Evolutionary conservation across 2,797 vertebrate genomes (phyloP), one percentile per base, ranked within the genome.

Genomic region (Arrhamphus sclerolepis): DNA sequence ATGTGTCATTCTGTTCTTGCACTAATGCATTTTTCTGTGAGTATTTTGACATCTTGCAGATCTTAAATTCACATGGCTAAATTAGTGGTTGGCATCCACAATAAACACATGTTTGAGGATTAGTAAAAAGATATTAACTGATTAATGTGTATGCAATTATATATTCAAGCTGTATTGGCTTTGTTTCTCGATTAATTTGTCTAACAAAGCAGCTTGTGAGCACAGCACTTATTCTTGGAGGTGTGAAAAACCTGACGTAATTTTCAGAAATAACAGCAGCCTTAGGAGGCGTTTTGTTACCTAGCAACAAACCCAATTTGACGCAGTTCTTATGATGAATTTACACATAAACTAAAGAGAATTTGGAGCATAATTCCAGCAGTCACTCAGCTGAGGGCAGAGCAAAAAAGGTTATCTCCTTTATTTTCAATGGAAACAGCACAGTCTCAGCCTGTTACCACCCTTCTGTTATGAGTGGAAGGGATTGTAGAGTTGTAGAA

Each of bases 221-320:
- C 62, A 54, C 56, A 62, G 72, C 46, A 49, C 78, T 89, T 90
- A 86, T 89, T 87, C 73, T 78, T 80, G 39, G 84, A 92, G 78
- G 90, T 91, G 90, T 86, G 88, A 93, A 89, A 80, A 83, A 80
- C 62, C 56, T 89, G 87, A 91, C 77, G 87, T 82, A 63, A 71
- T 86, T 88, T 83, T 91, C 89, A 90, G 85, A 91, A 92, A 93
- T 92, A 92, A 92, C 83, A 74, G 70, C 80, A 46, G 74, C 77
- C 72, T 76, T 76, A 61, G 82, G 68, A 86, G 77, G 78, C 70
- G 58, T 84, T 84, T 87, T 69, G 91, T 93, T 91, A 74, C 91
- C 90, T 83, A 90, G 91, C 91, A 92, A 92, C 91, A 86, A 85
- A 80, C 65, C 80, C 64, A 71, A 69, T 79, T 71, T 86, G 82